phyloP scores from a whole-genome alignment of 2,888 invertebrate species.

The Leptodirus hochenwartii region DNA sequence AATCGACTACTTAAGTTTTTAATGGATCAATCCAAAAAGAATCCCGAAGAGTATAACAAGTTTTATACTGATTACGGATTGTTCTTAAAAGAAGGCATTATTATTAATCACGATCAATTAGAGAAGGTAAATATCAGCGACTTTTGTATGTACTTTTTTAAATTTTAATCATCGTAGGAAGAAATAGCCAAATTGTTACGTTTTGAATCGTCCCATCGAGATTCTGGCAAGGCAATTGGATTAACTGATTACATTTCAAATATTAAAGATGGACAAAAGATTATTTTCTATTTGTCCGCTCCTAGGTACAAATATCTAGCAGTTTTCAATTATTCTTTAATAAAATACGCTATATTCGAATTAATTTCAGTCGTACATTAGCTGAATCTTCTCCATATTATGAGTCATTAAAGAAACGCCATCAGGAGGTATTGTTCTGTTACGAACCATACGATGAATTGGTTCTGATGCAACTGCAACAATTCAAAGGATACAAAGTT shows the following conservation, averaged over 20 bases:
- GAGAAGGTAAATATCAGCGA: conserved; percentile 50
- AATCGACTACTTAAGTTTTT: conserved; percentile 70
- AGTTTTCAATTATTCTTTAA: background rate
- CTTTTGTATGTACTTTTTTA: conserved; percentile 3
- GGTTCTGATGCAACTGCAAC: conserved; percentile 73
- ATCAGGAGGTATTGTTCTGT: conserved; percentile 85
- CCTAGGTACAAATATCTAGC: conserved; percentile 47
- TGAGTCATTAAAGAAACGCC: conserved; percentile 74
- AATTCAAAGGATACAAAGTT: conserved; percentile 57
- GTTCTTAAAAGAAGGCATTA: conserved; percentile 90
- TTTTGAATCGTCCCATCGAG: conserved; percentile 76
- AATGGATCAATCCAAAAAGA: conserved; percentile 68
- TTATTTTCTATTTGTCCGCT: conserved; percentile 84
- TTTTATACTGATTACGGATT: conserved; percentile 88
- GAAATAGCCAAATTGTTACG: conserved; percentile 75
- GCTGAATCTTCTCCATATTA: conserved; percentile 92
- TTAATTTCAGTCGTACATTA: conserved; percentile 54
- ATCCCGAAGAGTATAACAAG: conserved; percentile 57
- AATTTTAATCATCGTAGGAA: conserved; percentile 39
- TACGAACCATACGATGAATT: conserved; percentile 96
- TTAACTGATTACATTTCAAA: conserved; percentile 55
- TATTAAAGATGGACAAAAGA: conserved; percentile 62
- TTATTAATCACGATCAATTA: conserved; percentile 58
- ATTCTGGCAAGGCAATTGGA: conserved; percentile 51
- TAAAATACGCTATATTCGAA: background rate